Evolutionary conservation across 2,113 vertebrate genomes (phyloP).

Genomic region (Trogon surrucura): DNA sequence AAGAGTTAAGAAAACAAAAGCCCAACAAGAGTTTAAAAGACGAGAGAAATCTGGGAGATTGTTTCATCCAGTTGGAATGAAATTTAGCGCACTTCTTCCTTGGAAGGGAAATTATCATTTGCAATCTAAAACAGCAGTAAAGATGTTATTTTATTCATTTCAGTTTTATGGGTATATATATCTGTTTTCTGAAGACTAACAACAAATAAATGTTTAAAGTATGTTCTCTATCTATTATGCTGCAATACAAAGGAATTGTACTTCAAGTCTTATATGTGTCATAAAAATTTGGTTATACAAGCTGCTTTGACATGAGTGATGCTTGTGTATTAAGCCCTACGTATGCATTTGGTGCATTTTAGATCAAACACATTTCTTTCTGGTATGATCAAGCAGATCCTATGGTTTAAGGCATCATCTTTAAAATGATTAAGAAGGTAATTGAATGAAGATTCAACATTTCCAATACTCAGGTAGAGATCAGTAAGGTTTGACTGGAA

Average conservation of each 20-base stretch:
- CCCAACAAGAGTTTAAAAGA: neutral
- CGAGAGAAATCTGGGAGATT: neutral
- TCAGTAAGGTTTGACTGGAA: neutral
- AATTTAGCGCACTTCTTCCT: neutral
- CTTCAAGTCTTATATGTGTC: neutral
- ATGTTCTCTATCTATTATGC: neutral
- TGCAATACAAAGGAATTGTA: neutral
- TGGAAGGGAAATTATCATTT: neutral
- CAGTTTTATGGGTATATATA: neutral
- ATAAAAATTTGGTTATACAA: neutral
- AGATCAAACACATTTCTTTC: neutral
- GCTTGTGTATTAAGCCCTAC: neutral
- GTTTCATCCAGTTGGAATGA: slow-evolving; percentile 22
- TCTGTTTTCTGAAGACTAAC: neutral
- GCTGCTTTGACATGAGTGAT: neutral
- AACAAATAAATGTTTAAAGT: neutral
- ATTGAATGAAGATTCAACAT: neutral
- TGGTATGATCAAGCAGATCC: neutral
- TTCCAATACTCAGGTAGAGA: neutral
- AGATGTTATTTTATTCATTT: neutral
- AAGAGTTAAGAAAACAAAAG: neutral
- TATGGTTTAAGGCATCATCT: neutral
- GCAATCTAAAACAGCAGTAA: neutral
- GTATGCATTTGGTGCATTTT: neutral
- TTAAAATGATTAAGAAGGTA: neutral